These are phyloP conservation scores for Palythoa caribaeorum DNA, from an alignment of 92 coral and sea anemone genomes.

Conservation along the genomic window DNA sequence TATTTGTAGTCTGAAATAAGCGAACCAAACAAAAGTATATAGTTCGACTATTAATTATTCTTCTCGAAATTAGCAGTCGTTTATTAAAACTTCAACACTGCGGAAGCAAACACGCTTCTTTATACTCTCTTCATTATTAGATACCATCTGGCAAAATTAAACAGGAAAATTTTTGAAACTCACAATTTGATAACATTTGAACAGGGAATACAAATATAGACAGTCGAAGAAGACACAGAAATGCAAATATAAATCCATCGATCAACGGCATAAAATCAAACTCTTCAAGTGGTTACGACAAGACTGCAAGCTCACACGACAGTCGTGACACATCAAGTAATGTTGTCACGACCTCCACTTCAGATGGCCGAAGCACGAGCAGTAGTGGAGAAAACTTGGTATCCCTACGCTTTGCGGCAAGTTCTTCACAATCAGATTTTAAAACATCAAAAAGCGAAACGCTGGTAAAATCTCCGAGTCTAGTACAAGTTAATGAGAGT, in stretches of 20 bases:
- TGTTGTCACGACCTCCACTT: conserved; percentile 62
- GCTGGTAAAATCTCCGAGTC: conserved; percentile 26
- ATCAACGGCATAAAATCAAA: neutral
- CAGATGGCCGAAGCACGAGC: conserved; percentile 85
- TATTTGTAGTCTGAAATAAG: neutral
- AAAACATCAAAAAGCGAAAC: conserved; percentile 24
- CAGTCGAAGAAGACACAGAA: neutral
- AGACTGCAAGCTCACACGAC: neutral
- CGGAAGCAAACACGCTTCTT: neutral
- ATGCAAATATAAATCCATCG: neutral
- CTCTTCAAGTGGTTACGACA: neutral
- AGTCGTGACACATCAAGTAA: conserved; percentile 24
- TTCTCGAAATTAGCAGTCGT: too few species aligned
- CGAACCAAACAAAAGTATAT: too few species aligned
- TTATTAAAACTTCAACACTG: neutral
- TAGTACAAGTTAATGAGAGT: conserved; percentile 65
- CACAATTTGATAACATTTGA: neutral
- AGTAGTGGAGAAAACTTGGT: conserved; percentile 74
- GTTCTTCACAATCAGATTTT: conserved; percentile 28
- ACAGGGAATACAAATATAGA: conserved; percentile 23
- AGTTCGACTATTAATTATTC: too few species aligned
- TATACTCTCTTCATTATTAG: neutral
- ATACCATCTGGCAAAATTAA: neutral
- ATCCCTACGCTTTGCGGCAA: conserved; percentile 23
- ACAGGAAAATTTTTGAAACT: neutral